phyloP scores from a whole-genome alignment of 2,797 vertebrate species.

The Centroberyx gerrardi region DNA sequence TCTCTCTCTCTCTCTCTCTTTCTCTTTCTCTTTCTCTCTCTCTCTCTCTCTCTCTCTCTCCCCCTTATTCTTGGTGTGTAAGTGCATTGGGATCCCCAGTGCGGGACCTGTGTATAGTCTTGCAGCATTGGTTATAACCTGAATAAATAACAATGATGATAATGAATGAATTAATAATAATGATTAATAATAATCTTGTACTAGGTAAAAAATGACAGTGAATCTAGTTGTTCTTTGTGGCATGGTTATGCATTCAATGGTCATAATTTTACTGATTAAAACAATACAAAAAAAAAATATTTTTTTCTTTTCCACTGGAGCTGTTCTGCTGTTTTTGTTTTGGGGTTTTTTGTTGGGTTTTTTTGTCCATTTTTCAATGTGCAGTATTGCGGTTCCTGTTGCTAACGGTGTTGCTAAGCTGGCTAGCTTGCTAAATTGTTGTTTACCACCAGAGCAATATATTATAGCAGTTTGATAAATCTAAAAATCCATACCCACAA shows the following conservation, averaged over 20 bases:
- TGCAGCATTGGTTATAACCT: conserved; percentile 93
- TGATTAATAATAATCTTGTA: conserved; percentile 86
- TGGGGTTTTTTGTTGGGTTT: conserved; percentile 42
- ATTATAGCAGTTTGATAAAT: conserved; percentile 66
- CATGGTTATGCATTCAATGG: conserved; percentile 98
- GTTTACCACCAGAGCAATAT: conserved; percentile 81
- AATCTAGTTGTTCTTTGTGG: conserved; percentile 95
- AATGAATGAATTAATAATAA: conserved; percentile 76
- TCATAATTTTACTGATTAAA: conserved; percentile 90
- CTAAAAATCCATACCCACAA: conserved; percentile 33
- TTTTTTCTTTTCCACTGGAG: conserved; percentile 86
- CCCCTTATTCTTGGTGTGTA: conserved; percentile 89
- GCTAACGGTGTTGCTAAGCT: conserved; percentile 94
- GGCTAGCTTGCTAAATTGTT: conserved; percentile 75
- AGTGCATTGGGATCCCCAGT: conserved; percentile 93
- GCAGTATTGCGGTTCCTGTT: conserved; percentile 91
- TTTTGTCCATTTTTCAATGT: conserved; percentile 80
- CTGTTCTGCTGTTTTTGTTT: conserved; percentile 89
- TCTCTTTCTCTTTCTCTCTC: conserved; percentile 64
- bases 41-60: too few species aligned
- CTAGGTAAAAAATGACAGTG: conserved; percentile 87
- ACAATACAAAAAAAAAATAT: conserved; percentile 66
- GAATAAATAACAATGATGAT: conserved; percentile 82
- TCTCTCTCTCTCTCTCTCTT: conserved; percentile 38
- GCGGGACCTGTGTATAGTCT: conserved; percentile 92